These are phyloP conservation scores for Pentalonia nigronervosa DNA, from an alignment of 1,140 invertebrate species.

Conservation along the genomic window DNA sequence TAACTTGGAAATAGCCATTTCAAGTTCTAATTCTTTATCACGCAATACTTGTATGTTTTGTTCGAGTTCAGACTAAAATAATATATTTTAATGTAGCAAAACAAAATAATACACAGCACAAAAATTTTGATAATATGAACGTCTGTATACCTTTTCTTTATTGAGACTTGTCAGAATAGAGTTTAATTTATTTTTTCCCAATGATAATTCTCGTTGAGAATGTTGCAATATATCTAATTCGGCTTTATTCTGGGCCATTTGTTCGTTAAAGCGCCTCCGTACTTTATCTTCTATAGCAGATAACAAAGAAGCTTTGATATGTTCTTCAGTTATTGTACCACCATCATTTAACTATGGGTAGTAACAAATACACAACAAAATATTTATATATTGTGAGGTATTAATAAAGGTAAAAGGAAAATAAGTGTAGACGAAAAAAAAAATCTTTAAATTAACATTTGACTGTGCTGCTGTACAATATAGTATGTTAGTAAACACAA, in stretches of 20 bases:
- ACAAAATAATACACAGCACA: neutral
- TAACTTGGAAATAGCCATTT: slow-evolving; percentile 80
- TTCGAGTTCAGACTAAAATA: slow-evolving; percentile 74
- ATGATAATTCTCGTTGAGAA: slow-evolving; percentile 86
- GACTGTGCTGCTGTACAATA: neutral
- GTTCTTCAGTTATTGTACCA: slow-evolving; percentile 92
- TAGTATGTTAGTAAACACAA: neutral
- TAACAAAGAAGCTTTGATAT: slow-evolving; percentile 90
- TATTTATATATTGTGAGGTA: neutral
- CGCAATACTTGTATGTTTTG: slow-evolving; percentile 83
- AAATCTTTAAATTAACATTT: neutral
- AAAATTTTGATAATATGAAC: neutral
- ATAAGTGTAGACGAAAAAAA: neutral
- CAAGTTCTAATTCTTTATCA: slow-evolving; percentile 87
- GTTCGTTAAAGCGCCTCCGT: slow-evolving; percentile 83
- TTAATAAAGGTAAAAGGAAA: neutral
- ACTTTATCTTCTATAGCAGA: slow-evolving; percentile 96
- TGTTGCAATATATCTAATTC: slow-evolving; percentile 89
- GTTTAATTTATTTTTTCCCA: slow-evolving; percentile 85
- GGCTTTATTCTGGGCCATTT: slow-evolving; percentile 87
- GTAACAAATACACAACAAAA: neutral
- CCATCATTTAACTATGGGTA: slow-evolving; percentile 59
- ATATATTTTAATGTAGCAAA: slow-evolving; percentile 6
- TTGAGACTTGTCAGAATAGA: slow-evolving; percentile 82
- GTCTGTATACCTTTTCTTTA: slow-evolving; percentile 75